Conservation (phyloP, 2,888 invertebrate species). For the Anoplius nigerrimus region DNA sequence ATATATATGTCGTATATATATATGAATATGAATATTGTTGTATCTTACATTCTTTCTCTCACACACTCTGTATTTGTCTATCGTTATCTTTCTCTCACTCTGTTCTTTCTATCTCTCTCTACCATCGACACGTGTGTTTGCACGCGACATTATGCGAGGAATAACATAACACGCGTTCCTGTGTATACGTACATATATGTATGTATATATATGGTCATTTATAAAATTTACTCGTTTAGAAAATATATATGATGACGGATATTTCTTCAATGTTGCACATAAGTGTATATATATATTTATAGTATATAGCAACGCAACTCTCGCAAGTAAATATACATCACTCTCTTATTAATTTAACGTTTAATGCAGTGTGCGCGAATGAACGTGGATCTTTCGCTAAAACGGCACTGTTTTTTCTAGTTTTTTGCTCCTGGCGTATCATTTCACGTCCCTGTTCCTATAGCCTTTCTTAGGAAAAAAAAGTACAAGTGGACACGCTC, state of each 20-base stretch:
- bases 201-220: constrained; percentile 57
- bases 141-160: background rate
- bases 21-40: constrained; percentile 11
- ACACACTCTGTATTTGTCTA: constrained; percentile 8
- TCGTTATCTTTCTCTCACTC: no score
- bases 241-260: constrained; percentile 48
- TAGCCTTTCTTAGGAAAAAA: no score
- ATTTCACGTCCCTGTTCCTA: no score
- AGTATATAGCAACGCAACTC: constrained; percentile 39
- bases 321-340: constrained; percentile 27
- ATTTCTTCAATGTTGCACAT: constrained; percentile 30
- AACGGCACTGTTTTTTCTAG: constrained; percentile 6
- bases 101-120: background rate
- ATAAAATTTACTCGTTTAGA: constrained; percentile 57
- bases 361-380: constrained; percentile 12
- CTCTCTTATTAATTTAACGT: constrained; percentile 22
- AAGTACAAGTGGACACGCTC: no score
- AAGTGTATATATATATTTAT: constrained; percentile 34
- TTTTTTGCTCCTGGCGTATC: no score
- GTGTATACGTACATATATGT: constrained; percentile 20
- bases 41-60: constrained; percentile 39
- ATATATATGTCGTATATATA: constrained; percentile 37
- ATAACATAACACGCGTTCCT: no score
- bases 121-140: constrained; percentile 15
- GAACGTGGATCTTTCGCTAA: constrained; percentile 23